Evolutionary conservation across 2,113 vertebrate genomes (phyloP).

Genomic region (Actenoides lindsayi): DNA sequence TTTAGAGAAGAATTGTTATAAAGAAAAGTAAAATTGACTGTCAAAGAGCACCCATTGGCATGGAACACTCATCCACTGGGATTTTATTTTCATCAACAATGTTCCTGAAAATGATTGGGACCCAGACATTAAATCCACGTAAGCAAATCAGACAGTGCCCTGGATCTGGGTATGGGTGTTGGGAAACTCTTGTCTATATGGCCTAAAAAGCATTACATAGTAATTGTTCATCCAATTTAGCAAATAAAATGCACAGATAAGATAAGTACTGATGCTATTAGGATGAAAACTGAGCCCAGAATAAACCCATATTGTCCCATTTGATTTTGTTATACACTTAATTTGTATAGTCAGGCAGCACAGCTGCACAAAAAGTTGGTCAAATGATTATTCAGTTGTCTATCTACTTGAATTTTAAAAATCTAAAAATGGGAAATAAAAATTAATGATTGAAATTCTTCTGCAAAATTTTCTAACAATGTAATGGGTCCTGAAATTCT

Average conservation of each 20-base stretch:
- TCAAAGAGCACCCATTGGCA: neutral
- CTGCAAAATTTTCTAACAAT: neutral
- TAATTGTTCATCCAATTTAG: neutral
- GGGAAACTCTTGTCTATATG: neutral
- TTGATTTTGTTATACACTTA: neutral
- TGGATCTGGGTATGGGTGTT: neutral
- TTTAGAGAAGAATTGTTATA: neutral
- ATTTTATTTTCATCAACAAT: neutral
- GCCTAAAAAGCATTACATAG: neutral
- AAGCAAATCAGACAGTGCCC: neutral
- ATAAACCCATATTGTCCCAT: neutral
- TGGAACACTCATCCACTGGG: neutral
- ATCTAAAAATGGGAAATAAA: neutral
- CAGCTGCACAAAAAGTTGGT: neutral
- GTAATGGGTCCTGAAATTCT: neutral
- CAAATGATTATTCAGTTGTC: neutral
- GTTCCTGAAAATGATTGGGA: neutral
- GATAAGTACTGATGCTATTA: neutral
- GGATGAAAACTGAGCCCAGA: neutral
- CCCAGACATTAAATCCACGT: neutral
- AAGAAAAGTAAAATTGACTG: neutral
- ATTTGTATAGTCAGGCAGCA: neutral
- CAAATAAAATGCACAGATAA: neutral
- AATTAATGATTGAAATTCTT: neutral
- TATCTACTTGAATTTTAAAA: neutral